phyloP scores from a whole-genome alignment of 1,140 invertebrate genomes.

The Lordiphosa stackelbergi region DNA sequence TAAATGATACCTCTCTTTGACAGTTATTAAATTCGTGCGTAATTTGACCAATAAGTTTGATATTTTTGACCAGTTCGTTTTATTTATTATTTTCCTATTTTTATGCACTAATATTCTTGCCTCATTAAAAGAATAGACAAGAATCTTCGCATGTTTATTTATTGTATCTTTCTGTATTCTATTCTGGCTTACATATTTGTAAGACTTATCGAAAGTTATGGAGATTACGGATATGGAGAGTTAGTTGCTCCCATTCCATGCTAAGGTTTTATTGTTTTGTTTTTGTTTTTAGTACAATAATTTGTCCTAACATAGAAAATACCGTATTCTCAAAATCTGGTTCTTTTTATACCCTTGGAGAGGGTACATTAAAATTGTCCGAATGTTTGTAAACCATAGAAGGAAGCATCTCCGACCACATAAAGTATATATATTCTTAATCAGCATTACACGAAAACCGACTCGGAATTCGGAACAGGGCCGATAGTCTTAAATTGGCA shows the following conservation, averaged over 20 bases:
- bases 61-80: conserved; percentile 9
- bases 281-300: too few relatives aligned
- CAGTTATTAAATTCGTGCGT: background rate
- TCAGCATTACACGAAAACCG: too few relatives aligned
- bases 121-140: conserved; percentile 4
- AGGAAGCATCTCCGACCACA: too few relatives aligned
- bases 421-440: too few relatives aligned
- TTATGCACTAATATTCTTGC: conserved; percentile 2
- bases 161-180: background rate
- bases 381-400: too few relatives aligned
- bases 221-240: background rate
- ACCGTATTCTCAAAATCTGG: too few relatives aligned
- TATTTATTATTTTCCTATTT: conserved; percentile 1
- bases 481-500: too few relatives aligned
- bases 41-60: conserved; percentile 2
- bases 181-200: background rate
- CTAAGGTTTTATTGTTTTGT: background rate
- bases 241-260: background rate
- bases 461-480: too few relatives aligned
- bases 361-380: too few relatives aligned
- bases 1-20: conserved; percentile 3
- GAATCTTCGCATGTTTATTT: conserved; percentile 8
- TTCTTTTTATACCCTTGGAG: too few relatives aligned
- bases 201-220: background rate
- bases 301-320: too few relatives aligned